Percentiles rank a stretch among this genome's conserved stretches.
Conservation (phyloP, 1,140 invertebrate species). For the Dinoponera quadriceps region DNA sequence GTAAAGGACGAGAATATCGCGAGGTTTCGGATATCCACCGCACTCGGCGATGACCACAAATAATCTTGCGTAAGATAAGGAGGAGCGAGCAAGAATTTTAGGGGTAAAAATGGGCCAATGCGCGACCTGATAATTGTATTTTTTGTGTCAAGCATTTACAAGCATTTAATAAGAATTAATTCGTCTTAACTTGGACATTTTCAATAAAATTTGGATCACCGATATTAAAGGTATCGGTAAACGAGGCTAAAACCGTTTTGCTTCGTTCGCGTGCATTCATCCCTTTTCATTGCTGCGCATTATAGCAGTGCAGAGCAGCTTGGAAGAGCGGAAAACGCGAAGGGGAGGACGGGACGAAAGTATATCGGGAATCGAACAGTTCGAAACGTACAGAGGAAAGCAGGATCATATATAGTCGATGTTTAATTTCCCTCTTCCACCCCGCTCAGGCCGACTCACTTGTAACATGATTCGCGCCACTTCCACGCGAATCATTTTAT, state of each 20-base stretch:
- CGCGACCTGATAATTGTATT: background rate
- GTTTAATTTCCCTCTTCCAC: slow-evolving; percentile 5
- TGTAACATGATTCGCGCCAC: background rate
- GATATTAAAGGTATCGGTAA: background rate
- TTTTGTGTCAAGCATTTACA: background rate
- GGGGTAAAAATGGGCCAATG: background rate
- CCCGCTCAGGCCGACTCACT: background rate
- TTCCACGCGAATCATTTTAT: slow-evolving; percentile 15
- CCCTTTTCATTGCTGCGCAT: background rate
- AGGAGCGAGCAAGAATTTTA: background rate
- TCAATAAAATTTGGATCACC: background rate
- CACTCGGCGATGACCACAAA: background rate
- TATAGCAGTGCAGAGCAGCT: background rate
- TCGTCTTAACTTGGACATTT: background rate
- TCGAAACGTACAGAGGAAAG: background rate
- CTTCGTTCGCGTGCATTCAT: background rate
- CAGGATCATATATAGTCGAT: background rate
- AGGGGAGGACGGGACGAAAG: background rate
- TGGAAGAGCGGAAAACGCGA: background rate
- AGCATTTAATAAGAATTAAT: background rate
- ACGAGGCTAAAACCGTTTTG: background rate
- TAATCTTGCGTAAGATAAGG: too few relatives aligned
- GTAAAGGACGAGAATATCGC: background rate
- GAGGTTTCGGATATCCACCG: background rate
- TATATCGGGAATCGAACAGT: slow-evolving; percentile 1